Percentiles rank a stretch among this genome's conserved stretches.
phyloP scores from a whole-genome alignment of 2,888 invertebrate species.

The Endotricha flammealis region DNA sequence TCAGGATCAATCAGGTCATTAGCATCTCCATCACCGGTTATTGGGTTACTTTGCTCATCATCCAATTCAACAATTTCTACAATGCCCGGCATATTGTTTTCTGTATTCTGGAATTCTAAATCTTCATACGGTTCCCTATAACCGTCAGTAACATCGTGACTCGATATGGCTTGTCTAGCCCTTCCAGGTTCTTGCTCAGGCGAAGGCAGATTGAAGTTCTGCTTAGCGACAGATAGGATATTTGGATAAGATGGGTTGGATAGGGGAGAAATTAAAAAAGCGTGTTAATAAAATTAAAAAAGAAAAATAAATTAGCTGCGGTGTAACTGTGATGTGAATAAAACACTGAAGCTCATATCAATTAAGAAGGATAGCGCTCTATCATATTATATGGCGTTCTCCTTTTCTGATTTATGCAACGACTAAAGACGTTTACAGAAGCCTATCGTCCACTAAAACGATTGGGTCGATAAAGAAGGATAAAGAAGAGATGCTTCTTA shows the following conservation, averaged over 20 bases:
- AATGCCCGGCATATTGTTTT: conserved; percentile 42
- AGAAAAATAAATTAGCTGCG: conserved; percentile 56
- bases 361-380: conserved; percentile 25
- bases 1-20: conserved; percentile 62
- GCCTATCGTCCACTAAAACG: too few species aligned
- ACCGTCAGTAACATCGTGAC: conserved; percentile 56
- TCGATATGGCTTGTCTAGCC: conserved; percentile 39
- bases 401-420: too few species aligned
- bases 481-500: too few species aligned
- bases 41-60: conserved; percentile 30
- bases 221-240: conserved; percentile 54
- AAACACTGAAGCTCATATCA: too few species aligned
- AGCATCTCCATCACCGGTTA: conserved; percentile 37
- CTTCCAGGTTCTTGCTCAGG: conserved; percentile 44
- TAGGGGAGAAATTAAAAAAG: conserved; percentile 74
- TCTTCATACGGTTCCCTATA: conserved; percentile 49
- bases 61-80: conserved; percentile 63
- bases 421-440: too few species aligned
- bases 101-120: conserved; percentile 47
- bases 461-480: too few species aligned
- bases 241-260: conserved; percentile 59
- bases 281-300: conserved; percentile 78
- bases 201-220: conserved; percentile 72
- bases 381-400: too few species aligned
- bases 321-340: conserved; percentile 23